Evolutionary conservation across 2,797 vertebrate genomes (phyloP).

Genomic region (Coracias cyanogaster): DNA sequence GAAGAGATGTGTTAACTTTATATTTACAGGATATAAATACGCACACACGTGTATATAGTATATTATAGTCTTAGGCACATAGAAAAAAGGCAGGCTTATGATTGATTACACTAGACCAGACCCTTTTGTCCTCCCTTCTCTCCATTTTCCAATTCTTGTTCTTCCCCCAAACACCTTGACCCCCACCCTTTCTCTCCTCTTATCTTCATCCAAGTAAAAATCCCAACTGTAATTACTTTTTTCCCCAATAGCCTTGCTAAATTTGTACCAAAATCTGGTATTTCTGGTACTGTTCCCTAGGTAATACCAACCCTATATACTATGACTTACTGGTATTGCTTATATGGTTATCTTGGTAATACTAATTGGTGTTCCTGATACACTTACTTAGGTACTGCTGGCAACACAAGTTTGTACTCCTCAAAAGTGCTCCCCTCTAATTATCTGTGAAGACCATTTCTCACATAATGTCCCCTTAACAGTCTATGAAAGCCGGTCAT

Average conservation of each 20-base stretch:
- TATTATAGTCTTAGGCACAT: not conserved
- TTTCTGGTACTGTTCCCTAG: not conserved
- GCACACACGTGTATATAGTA: fast-evolving
- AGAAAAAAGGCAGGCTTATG: not conserved
- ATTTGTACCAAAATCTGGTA: not conserved
- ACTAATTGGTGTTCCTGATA: not conserved
- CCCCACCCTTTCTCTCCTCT: not conserved
- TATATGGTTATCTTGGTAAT: not conserved
- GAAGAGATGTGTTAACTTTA: not conserved
- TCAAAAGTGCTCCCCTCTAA: not conserved
- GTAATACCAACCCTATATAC: not conserved
- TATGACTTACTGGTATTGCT: not conserved
- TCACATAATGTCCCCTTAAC: not conserved
- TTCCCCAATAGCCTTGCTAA: not conserved
- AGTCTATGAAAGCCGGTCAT: not conserved
- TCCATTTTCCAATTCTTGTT: not conserved
- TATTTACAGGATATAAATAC: not conserved
- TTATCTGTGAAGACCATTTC: not conserved
- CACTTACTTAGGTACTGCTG: not conserved
- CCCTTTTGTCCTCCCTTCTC: not conserved
- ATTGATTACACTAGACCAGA: not conserved
- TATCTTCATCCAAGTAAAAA: not conserved
- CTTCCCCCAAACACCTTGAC: not conserved
- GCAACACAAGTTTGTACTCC: not conserved
- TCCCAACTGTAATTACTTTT: not conserved